phyloP scores from a whole-genome alignment of 2,888 invertebrate species.

The Polymixis flavicincta region DNA sequence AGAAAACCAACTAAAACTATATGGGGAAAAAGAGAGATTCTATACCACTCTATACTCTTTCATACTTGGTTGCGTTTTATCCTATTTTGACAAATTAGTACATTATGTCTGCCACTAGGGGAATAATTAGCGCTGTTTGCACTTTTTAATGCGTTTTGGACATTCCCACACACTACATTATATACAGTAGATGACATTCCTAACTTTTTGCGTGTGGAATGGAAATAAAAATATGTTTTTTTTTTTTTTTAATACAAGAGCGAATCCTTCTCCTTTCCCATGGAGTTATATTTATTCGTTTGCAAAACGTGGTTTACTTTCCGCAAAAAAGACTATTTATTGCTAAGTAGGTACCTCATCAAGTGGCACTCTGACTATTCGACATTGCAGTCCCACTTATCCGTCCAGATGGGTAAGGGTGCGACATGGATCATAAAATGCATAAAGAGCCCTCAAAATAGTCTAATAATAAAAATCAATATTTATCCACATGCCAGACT shows the following conservation, averaged over 20 bases:
- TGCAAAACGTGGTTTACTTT: not conserved
- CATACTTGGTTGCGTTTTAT: slow-evolving; percentile 77
- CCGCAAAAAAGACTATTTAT: not conserved
- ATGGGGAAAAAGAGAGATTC: slow-evolving; percentile 75
- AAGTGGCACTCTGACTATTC: not conserved
- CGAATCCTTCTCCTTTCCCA: not conserved
- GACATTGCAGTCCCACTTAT: not conserved
- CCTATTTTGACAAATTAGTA: slow-evolving; percentile 90
- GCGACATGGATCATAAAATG: not conserved
- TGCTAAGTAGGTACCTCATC: not conserved
- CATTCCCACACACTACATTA: too few species aligned
- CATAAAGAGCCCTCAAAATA: not conserved
- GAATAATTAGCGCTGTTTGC: slow-evolving; percentile 72
- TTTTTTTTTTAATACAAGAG: too few species aligned
- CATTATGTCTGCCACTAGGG: slow-evolving; percentile 85
- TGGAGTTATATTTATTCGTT: not conserved
- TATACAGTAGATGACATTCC: too few species aligned
- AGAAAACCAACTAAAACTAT: slow-evolving; percentile 30
- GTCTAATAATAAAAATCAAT: not conserved
- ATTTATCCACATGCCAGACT: not conserved
- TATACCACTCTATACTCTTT: slow-evolving; percentile 60
- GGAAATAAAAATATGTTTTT: not conserved
- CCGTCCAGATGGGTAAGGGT: too few species aligned
- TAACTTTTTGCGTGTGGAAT: slow-evolving; percentile 8
- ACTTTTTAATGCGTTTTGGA: slow-evolving; percentile 73